These are phyloP conservation scores for Machimus atricapillus DNA, from an alignment of 2,888 invertebrate genomes.

Conservation along the genomic window DNA sequence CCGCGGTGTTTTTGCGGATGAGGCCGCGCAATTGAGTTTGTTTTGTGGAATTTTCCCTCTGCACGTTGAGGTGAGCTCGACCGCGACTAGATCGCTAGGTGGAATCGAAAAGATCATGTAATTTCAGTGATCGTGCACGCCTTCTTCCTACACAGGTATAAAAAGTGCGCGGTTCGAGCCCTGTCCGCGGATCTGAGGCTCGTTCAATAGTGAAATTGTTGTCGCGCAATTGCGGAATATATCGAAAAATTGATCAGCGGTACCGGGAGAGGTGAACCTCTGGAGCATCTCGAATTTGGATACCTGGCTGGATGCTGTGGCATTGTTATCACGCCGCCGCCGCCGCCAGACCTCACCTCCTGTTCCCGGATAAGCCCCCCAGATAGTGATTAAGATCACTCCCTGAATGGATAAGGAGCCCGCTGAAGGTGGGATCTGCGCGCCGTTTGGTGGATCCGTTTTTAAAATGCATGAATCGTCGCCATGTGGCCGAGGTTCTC, in stretches of 20 bases:
- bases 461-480: constrained; percentile 47
- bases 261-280: neutral
- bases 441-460: constrained; percentile 37
- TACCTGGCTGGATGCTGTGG: neutral
- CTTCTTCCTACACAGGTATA: constrained; percentile 35
- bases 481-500: constrained; percentile 10
- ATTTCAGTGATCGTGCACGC: constrained; percentile 37
- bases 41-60: constrained; percentile 11
- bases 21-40: neutral
- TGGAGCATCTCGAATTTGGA: constrained; percentile 15
- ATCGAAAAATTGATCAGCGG: constrained; percentile 28
- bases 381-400: constrained; percentile 26
- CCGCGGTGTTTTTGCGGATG: neutral
- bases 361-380: constrained; percentile 28
- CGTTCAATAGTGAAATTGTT: constrained; percentile 32
- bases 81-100: neutral
- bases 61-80: neutral
- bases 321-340: constrained; percentile 37
- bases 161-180: neutral
- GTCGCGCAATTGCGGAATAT: constrained; percentile 34
- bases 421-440: constrained; percentile 31
- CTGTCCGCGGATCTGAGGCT: neutral
- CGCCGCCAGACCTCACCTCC: constrained; percentile 18
- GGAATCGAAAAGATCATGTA: constrained; percentile 34
- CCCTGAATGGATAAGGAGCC: constrained; percentile 6